These are phyloP conservation scores for Mercenaria mercenaria DNA, from an alignment of 1,140 invertebrate genomes.

Conservation along the genomic window DNA sequence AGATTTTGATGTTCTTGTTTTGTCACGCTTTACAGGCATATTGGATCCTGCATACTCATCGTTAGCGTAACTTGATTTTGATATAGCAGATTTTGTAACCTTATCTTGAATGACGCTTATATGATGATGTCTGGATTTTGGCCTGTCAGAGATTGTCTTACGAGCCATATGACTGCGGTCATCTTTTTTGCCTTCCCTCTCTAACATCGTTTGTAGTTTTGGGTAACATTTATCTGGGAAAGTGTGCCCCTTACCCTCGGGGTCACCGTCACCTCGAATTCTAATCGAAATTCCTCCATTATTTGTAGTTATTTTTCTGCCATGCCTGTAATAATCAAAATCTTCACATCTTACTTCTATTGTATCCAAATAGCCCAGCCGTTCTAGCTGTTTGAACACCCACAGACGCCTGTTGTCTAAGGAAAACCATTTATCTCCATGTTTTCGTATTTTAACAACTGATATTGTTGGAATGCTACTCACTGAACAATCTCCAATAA, in stretches of 20 bases:
- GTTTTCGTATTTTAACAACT: background rate
- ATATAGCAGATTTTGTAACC: too few relatives aligned
- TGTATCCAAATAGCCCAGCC: background rate
- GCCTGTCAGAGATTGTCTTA: too few relatives aligned
- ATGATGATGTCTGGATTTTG: too few relatives aligned
- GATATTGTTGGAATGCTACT: background rate
- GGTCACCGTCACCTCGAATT: background rate
- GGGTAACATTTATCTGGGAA: background rate
- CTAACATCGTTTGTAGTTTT: background rate
- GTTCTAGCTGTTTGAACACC: constrained; percentile 36
- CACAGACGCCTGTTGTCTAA: constrained; percentile 11
- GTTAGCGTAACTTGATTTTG: too few relatives aligned
- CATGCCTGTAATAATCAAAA: background rate
- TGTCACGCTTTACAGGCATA: too few relatives aligned
- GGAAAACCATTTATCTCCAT: background rate
- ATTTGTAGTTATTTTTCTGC: background rate
- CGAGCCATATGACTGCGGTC: too few relatives aligned
- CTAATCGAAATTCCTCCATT: background rate
- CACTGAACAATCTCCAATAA: background rate
- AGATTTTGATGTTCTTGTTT: too few relatives aligned
- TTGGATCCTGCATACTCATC: too few relatives aligned
- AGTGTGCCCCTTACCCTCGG: background rate
- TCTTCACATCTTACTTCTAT: background rate
- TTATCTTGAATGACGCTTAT: too few relatives aligned
- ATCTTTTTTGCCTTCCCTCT: too few relatives aligned